A percentile compares a stretch with the other conserved stretches of the same genome.
Conservation (phyloP, 2,888 invertebrate species). For the Antheraea yamamai region DNA sequence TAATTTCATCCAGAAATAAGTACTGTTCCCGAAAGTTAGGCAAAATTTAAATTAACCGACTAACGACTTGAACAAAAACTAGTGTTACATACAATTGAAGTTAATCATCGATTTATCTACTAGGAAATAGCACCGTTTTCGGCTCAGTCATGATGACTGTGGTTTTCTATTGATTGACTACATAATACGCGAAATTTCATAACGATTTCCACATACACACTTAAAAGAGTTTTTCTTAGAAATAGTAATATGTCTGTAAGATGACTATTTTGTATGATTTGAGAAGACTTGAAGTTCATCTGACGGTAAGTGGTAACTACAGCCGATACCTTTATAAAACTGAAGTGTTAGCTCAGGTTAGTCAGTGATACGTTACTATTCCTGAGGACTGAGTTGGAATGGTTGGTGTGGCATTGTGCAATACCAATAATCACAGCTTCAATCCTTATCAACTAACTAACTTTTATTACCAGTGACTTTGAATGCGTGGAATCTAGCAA, state of each 20-base stretch:
- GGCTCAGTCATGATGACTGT: conserved; percentile 2
- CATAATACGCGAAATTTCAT: conserved; percentile 6
- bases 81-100: not conserved
- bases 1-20: too few species aligned
- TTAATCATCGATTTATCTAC: not conserved
- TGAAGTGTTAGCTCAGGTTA: not conserved
- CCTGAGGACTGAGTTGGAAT: not conserved
- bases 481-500: too few species aligned
- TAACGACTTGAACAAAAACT: not conserved
- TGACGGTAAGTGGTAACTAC: not conserved
- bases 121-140: conserved; percentile 1
- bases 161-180: not conserved
- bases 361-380: not conserved
- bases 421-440: not conserved
- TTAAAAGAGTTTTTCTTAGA: not conserved
- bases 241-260: not conserved
- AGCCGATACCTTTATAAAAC: not conserved
- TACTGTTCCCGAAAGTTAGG: too few species aligned
- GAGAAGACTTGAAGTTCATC: not conserved
- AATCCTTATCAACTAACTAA: not conserved
- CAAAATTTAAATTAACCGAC: too few species aligned
- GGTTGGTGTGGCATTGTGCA: not conserved
- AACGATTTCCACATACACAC: conserved; percentile 2
- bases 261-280: not conserved
- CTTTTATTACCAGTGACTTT: too few species aligned